Evolutionary conservation across 2,113 vertebrate genomes (phyloP).

Genomic region (Mustelus asterias): DNA sequence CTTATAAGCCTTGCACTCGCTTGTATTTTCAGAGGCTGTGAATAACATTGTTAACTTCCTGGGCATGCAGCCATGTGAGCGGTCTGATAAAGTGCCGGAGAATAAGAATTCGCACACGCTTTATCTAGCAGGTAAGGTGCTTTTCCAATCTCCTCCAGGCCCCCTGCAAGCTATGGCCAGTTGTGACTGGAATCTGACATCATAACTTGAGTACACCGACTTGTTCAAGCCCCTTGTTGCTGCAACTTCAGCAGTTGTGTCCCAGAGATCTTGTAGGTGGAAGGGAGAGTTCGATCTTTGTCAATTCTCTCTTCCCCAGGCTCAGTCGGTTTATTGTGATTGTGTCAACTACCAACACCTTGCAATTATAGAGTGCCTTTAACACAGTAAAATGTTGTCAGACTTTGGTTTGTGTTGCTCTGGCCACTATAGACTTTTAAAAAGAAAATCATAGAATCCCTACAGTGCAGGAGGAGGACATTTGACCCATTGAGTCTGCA

Average conservation of each 20-base stretch:
- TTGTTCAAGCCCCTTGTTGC: background rate
- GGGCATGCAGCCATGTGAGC: constrained; percentile 73
- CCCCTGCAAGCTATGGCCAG: background rate
- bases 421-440: background rate
- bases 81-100: constrained; percentile 69
- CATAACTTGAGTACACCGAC: background rate
- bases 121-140: constrained; percentile 62
- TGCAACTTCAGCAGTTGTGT: background rate
- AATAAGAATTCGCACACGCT: constrained; percentile 68
- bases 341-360: background rate
- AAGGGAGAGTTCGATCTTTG: background rate
- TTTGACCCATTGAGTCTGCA: too few species aligned
- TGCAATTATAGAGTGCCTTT: background rate
- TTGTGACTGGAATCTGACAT: background rate
- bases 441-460: background rate
- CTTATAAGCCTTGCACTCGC: background rate
- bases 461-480: too few species aligned
- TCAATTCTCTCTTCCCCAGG: background rate
- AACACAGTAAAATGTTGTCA: background rate
- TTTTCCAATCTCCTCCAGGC: background rate
- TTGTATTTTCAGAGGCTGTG: constrained; percentile 59
- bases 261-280: background rate
- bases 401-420: background rate
- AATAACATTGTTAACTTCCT: constrained; percentile 69
- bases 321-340: background rate